Evolutionary conservation across 2,888 invertebrate species (phyloP).

Genomic region (Drosophila emarginata): DNA sequence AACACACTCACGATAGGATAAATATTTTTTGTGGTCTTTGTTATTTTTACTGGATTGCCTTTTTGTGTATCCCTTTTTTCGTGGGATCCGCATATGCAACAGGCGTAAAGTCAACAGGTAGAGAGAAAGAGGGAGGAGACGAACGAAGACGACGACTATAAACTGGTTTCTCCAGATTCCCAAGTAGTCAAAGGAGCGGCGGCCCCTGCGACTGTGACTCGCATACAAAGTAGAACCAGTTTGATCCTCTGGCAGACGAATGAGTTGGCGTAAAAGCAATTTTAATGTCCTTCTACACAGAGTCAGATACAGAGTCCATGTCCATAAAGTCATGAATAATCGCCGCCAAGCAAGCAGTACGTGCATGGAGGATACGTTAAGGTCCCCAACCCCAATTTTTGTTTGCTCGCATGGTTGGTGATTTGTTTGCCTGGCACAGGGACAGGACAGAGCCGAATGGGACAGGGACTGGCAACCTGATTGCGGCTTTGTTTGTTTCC

Average conservation of each 20-base stretch:
- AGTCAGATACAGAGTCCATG: background rate
- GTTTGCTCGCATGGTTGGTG: constrained; percentile 21
- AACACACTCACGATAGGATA: constrained; percentile 51
- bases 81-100: constrained; percentile 62
- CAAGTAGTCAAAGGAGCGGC: constrained; percentile 55
- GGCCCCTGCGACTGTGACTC: constrained; percentile 55
- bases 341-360: constrained; percentile 40
- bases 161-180: constrained; percentile 67
- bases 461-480: constrained; percentile 7
- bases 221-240: constrained; percentile 74
- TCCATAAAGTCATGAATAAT: constrained; percentile 77
- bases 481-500: constrained; percentile 47
- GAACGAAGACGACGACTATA: constrained; percentile 37
- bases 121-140: constrained; percentile 47
- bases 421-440: constrained; percentile 57
- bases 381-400: background rate
- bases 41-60: constrained; percentile 30
- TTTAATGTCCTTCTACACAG: constrained; percentile 75
- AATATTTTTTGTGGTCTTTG: constrained; percentile 43
- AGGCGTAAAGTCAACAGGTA: constrained; percentile 62
- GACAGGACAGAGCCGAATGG: background rate
- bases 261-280: constrained; percentile 77
- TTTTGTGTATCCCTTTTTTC: constrained; percentile 70
- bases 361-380: constrained; percentile 63
- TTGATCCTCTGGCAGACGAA: constrained; percentile 66